These are phyloP conservation scores for Protophormia terraenovae DNA, from an alignment of 2,888 invertebrate species.

Conservation along the genomic window DNA sequence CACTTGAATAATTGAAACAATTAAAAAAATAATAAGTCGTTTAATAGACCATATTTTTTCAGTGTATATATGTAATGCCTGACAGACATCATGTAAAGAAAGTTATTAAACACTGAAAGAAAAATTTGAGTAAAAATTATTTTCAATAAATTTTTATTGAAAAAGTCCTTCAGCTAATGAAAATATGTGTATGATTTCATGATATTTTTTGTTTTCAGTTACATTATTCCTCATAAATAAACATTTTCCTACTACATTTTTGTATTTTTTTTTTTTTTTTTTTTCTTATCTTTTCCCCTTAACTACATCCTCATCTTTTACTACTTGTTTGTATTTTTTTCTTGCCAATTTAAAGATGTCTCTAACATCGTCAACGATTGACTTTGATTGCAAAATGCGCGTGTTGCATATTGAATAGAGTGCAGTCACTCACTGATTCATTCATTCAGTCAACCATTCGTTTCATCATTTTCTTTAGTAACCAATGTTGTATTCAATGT, in stretches of 20 bases:
- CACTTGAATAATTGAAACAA: too few relatives aligned
- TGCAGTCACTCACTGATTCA: constrained; percentile 5
- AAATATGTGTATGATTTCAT: not conserved
- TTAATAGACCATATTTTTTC: too few relatives aligned
- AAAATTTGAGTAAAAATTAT: not conserved
- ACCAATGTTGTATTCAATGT: not conserved
- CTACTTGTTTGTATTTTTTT: not conserved
- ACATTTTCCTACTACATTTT: too few relatives aligned
- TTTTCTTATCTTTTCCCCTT: not conserved
- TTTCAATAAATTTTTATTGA: too few relatives aligned
- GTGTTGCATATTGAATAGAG: constrained; percentile 53
- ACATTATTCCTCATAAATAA: too few relatives aligned
- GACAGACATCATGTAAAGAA: not conserved
- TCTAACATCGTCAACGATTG: constrained; percentile 38
- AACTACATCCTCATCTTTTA: not conserved
- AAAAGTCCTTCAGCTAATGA: too few relatives aligned
- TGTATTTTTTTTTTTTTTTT: too few relatives aligned
- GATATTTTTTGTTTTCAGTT: not conserved
- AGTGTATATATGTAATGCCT: constrained; percentile 8
- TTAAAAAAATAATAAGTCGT: too few relatives aligned
- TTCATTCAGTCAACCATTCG: not conserved
- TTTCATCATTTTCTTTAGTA: constrained; percentile 22
- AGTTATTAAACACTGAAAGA: not conserved
- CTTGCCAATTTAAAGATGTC: constrained; percentile 38
- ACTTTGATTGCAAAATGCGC: constrained; percentile 63